Percentiles rank a stretch among this genome's conserved stretches.
phyloP scores from a whole-genome alignment of 1,140 invertebrate genomes.

The Ostrea denselamellosa region DNA sequence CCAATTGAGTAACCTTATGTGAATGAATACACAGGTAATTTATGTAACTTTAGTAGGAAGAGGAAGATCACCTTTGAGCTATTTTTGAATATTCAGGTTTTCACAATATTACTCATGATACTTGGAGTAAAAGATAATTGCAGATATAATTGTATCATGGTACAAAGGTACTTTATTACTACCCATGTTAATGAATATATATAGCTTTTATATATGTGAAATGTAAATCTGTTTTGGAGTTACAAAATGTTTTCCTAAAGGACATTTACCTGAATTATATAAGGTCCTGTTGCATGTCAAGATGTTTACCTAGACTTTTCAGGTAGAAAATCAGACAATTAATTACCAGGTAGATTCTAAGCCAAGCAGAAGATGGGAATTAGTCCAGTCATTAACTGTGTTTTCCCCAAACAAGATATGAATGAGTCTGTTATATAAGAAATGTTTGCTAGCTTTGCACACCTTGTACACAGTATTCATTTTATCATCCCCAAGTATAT shows the following conservation, averaged over 20 bases:
- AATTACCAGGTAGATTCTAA: neutral
- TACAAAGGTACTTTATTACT: too few species aligned
- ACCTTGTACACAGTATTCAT: conserved; percentile 6
- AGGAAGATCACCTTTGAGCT: neutral
- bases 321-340: neutral
- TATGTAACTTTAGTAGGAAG: neutral
- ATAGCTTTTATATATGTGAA: too few species aligned
- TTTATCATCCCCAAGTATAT: conserved; percentile 16
- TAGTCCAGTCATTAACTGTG: neutral
- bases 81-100: conserved; percentile 2
- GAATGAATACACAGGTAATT: neutral
- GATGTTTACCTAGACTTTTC: neutral
- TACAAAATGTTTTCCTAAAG: neutral
- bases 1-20: neutral
- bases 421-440: neutral
- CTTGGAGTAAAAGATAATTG: neutral
- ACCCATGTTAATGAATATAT: too few species aligned
- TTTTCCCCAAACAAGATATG: neutral
- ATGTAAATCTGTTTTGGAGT: too few species aligned
- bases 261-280: neutral
- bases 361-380: neutral
- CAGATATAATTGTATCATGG: too few species aligned
- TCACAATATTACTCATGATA: conserved; percentile 15
- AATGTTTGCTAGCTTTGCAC: conserved; percentile 25
- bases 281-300: neutral